phyloP scores from a whole-genome alignment of 1,140 invertebrate genomes.

The Lethrus apterus region DNA sequence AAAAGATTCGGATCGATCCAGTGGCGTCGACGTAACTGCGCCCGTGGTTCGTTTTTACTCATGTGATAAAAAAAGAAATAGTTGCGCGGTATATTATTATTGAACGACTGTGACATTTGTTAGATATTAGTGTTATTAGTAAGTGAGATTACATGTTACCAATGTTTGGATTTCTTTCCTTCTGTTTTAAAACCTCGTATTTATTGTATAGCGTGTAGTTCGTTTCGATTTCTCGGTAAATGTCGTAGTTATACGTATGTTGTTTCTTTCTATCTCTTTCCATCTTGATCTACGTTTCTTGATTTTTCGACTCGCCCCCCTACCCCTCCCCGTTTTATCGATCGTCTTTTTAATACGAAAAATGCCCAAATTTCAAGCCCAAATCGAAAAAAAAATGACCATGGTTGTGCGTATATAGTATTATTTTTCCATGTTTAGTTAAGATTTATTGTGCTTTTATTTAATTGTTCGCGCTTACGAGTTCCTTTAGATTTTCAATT shows the following conservation, averaged over 20 bases:
- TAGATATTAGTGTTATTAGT: conserved; percentile 16
- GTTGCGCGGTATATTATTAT: conserved; percentile 16
- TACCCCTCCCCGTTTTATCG: conserved; percentile 1
- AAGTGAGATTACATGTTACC: conserved; percentile 35
- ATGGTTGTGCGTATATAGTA: conserved; percentile 29
- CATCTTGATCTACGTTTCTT: neutral
- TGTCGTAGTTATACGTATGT: conserved; percentile 1
- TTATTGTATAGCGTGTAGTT: conserved; percentile 1
- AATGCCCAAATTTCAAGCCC: conserved; percentile 4
- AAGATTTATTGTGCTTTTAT: conserved; percentile 20
- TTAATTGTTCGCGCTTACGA: conserved; percentile 27
- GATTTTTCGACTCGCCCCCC: neutral
- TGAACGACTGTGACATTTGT: conserved; percentile 20
- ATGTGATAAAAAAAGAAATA: conserved; percentile 18
- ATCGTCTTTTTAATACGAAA: neutral
- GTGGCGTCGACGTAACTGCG: conserved; percentile 12
- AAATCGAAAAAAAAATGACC: conserved; percentile 11
- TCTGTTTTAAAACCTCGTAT: conserved; percentile 20
- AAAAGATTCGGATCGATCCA: neutral
- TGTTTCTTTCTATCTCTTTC: conserved; percentile 20
- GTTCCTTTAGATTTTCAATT: conserved; percentile 24
- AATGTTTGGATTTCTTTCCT: conserved; percentile 23
- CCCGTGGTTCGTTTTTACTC: conserved; percentile 10
- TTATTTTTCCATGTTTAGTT: conserved; percentile 25
- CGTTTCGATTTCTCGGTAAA: conserved; percentile 1